These are phyloP conservation scores for Drosophila pandora DNA, from an alignment of 1,140 invertebrate species.

Conservation along the genomic window DNA sequence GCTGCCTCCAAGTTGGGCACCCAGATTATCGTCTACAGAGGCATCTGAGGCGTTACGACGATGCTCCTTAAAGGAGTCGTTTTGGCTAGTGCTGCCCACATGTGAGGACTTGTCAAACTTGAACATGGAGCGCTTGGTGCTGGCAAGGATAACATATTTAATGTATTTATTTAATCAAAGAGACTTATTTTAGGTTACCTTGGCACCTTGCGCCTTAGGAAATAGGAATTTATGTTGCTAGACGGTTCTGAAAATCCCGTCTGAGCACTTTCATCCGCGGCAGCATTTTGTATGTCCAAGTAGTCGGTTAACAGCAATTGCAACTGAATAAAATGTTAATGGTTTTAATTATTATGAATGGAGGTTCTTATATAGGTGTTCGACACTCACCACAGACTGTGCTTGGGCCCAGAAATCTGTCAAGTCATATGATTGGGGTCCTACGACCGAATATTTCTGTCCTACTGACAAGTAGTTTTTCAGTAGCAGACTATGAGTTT, in stretches of 20 bases:
- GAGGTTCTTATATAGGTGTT: no score
- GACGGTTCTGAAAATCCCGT: slow-evolving; percentile 85
- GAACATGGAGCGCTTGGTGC: slow-evolving; percentile 86
- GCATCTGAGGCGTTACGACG: slow-evolving; percentile 82
- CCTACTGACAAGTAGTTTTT: slow-evolving; percentile 86
- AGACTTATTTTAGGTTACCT: slow-evolving; percentile 81
- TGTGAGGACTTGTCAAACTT: slow-evolving; percentile 92
- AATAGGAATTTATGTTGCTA: slow-evolving; percentile 84
- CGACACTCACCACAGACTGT: slow-evolving; percentile 90
- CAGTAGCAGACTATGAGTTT: slow-evolving; percentile 88
- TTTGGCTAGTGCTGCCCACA: slow-evolving; percentile 85
- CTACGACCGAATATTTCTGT: slow-evolving; percentile 85
- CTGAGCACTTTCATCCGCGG: slow-evolving; percentile 86
- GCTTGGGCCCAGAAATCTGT: slow-evolving; percentile 95
- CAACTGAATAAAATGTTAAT: slow-evolving; percentile 85
- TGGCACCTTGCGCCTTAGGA: slow-evolving; percentile 86
- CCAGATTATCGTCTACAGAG: slow-evolving; percentile 73
- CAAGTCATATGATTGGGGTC: slow-evolving; percentile 89
- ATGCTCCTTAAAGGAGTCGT: slow-evolving; percentile 87
- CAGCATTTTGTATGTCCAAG: slow-evolving; percentile 90
- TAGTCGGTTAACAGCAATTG: slow-evolving; percentile 92
- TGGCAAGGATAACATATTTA: slow-evolving; percentile 1
- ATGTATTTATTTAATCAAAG: background rate
- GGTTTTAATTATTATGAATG: background rate
- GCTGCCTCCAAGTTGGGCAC: slow-evolving; percentile 50